phyloP scores from a whole-genome alignment of 2,797 vertebrate genomes.

The Dicrostonyx torquatus region DNA sequence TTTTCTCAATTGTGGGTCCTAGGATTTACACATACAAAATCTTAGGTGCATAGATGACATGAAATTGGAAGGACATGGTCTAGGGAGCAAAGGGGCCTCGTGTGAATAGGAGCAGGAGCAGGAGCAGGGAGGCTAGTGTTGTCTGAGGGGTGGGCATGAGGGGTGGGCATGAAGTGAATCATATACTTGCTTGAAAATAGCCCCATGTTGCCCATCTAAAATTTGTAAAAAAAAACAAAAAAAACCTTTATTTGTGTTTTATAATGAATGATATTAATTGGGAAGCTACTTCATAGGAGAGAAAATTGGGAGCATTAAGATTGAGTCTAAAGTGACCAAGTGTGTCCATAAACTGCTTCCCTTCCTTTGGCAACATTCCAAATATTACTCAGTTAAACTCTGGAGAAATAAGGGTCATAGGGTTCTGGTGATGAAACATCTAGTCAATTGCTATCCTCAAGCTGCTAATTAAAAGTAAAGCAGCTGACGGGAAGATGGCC shows the following conservation, averaged over 20 bases:
- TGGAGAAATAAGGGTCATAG: background rate
- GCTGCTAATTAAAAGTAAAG: background rate
- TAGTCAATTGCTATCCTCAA: background rate
- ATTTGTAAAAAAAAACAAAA: background rate
- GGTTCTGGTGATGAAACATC: constrained; percentile 11
- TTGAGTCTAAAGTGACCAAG: background rate
- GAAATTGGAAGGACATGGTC: background rate
- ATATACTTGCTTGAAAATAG: background rate
- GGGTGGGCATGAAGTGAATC: background rate
- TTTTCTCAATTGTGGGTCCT: background rate
- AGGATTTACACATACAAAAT: background rate
- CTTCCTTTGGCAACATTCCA: background rate
- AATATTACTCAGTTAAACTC: constrained; percentile 36
- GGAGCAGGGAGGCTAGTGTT: background rate
- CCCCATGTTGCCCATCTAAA: background rate
- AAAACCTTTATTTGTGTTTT: background rate
- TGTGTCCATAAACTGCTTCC: background rate
- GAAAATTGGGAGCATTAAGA: background rate
- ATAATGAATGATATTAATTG: background rate
- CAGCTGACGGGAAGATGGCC: background rate
- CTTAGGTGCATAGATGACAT: background rate
- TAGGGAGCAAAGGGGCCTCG: background rate
- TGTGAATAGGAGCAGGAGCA: background rate
- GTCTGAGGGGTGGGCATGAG: background rate
- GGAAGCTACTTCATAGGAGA: background rate